These are phyloP conservation scores for Drosophila tropicalis DNA, from an alignment of 1,140 invertebrate genomes.

Conservation along the genomic window DNA sequence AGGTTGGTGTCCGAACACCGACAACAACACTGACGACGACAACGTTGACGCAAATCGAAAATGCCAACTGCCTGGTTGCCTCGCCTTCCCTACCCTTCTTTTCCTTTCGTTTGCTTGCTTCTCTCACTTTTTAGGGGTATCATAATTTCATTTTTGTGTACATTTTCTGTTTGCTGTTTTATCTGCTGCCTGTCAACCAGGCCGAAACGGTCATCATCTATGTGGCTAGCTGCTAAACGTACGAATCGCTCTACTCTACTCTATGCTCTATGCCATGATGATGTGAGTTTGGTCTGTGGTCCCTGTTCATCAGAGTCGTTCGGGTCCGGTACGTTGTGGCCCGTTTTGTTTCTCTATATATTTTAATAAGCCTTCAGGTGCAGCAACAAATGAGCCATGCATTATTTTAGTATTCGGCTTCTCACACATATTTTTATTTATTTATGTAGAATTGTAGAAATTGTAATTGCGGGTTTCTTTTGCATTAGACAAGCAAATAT, in stretches of 20 bases:
- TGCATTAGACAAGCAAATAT: slow-evolving; percentile 13
- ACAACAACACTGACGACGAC: slow-evolving; percentile 26
- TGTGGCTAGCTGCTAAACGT: slow-evolving; percentile 17
- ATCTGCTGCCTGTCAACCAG: slow-evolving; percentile 38
- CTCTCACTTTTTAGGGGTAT: slow-evolving; percentile 36
- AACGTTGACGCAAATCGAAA: slow-evolving; percentile 75
- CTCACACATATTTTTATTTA: slow-evolving; percentile 30
- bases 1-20: slow-evolving; percentile 57
- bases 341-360: background rate
- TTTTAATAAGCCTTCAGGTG: slow-evolving; percentile 77
- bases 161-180: slow-evolving; percentile 24
- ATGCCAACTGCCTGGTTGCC: slow-evolving; percentile 56
- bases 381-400: slow-evolving; percentile 74
- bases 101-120: background rate
- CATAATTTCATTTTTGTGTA: slow-evolving; percentile 63
- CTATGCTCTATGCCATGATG: slow-evolving; percentile 6
- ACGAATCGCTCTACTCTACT: slow-evolving; percentile 6
- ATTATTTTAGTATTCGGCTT: slow-evolving; percentile 55
- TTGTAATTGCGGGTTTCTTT: slow-evolving; percentile 63
- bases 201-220: slow-evolving; percentile 15
- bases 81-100: slow-evolving; percentile 26
- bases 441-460: slow-evolving; percentile 13
- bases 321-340: slow-evolving; percentile 3
- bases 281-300: slow-evolving; percentile 1
- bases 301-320: background rate